A percentile compares a stretch with the other conserved stretches of the same genome.
These are phyloP conservation scores for Alectoris magna DNA, from an alignment of 2,797 vertebrate species.

Conservation along the genomic window DNA sequence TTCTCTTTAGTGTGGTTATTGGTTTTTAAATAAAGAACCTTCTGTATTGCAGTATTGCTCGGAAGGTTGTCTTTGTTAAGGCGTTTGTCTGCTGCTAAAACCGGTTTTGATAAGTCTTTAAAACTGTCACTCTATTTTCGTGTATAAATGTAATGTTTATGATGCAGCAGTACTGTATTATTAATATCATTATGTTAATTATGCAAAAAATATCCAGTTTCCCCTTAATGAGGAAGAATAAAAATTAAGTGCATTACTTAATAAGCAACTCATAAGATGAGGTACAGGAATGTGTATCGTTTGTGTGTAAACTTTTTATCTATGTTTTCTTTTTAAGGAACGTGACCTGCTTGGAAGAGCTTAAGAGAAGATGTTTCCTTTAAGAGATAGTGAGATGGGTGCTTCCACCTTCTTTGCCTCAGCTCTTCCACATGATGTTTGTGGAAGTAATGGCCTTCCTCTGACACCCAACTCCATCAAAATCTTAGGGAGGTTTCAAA, in stretches of 20 bases:
- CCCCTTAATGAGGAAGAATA: neutral
- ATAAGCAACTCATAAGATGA: neutral
- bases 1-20: neutral
- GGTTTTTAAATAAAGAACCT: neutral
- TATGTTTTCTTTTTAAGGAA: slow-evolving; percentile 33
- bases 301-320: neutral
- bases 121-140: neutral
- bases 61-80: neutral
- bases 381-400: slow-evolving; percentile 92
- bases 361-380: slow-evolving; percentile 85
- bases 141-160: neutral
- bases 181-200: neutral
- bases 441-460: slow-evolving; percentile 97
- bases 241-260: neutral
- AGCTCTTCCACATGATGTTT: slow-evolving; percentile 97
- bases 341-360: neutral
- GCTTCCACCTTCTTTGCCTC: slow-evolving; percentile 98
- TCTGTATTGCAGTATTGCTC: neutral
- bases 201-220: neutral
- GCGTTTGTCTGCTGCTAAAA: neutral
- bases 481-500: slow-evolving; percentile 97
- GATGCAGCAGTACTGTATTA: neutral
- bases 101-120: neutral
- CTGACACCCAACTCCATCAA: slow-evolving; percentile 99
- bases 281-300: neutral